Conservation (phyloP, 2,888 invertebrate species). For the Eurytoma californica region DNA sequence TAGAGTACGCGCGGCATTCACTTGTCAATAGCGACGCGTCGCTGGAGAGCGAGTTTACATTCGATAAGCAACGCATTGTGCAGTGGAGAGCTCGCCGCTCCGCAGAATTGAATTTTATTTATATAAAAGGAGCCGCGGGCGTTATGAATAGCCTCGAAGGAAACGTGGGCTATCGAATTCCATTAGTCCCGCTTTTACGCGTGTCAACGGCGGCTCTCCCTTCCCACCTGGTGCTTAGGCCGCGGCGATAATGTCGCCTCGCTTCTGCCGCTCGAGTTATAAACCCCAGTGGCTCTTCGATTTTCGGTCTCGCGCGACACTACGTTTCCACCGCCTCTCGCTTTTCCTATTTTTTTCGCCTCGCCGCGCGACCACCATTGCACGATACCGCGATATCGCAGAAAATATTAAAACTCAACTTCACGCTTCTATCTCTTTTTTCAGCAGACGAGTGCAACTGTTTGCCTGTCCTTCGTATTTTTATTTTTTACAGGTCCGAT, state of each 20-base stretch:
- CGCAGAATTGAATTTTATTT: slow-evolving; percentile 39
- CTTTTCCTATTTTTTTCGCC: neutral
- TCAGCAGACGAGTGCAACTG: no score
- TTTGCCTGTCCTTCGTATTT: no score
- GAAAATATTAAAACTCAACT: slow-evolving; percentile 29
- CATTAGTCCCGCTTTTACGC: slow-evolving; percentile 39
- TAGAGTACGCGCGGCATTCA: neutral
- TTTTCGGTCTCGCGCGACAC: neutral
- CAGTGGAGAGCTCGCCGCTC: neutral
- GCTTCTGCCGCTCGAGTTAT: slow-evolving; percentile 1
- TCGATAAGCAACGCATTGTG: slow-evolving; percentile 38
- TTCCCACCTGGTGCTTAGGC: neutral
- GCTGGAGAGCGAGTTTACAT: slow-evolving; percentile 12
- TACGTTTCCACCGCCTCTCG: neutral
- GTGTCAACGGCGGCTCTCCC: neutral
- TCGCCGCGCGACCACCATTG: neutral
- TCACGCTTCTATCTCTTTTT: neutral
- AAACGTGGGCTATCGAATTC: slow-evolving; percentile 43
- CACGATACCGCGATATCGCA: slow-evolving; percentile 17
- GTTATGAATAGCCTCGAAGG: neutral
- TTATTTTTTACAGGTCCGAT: no score
- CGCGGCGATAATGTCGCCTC: slow-evolving; percentile 37
- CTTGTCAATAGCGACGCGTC: neutral
- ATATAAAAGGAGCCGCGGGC: neutral
- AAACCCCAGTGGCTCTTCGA: neutral